These are phyloP conservation scores for Xenopus petersii DNA, from an alignment of 2,797 vertebrate species.

Conservation along the genomic window DNA sequence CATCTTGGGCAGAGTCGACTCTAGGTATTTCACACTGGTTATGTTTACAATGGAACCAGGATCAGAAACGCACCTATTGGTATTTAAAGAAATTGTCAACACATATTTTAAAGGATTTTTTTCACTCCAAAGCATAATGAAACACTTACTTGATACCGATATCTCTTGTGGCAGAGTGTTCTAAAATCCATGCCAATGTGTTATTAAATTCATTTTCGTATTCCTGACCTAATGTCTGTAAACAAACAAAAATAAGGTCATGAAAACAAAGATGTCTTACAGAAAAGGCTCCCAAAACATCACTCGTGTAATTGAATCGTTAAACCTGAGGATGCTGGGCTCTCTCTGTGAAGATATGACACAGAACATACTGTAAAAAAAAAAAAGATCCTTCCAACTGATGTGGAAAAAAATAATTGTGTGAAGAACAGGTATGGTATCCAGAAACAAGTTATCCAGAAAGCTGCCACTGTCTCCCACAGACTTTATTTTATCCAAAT, in stretches of 20 bases:
- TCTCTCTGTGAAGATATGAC: too few relatives aligned
- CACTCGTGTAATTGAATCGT: too few relatives aligned
- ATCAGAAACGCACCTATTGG: slow-evolving; percentile 75
- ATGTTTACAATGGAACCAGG: slow-evolving; percentile 69
- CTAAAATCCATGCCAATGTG: slow-evolving; percentile 87
- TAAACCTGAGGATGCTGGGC: too few relatives aligned
- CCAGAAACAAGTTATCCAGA: too few relatives aligned
- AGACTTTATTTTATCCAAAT: too few relatives aligned
- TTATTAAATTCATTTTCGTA: slow-evolving; percentile 69
- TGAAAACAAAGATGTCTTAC: too few relatives aligned
- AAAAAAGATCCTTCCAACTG: too few relatives aligned
- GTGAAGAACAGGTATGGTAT: too few relatives aligned
- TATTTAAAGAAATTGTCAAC: not conserved
- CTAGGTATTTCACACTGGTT: slow-evolving; percentile 79
- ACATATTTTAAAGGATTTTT: not conserved
- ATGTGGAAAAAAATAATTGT: too few relatives aligned
- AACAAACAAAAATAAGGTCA: slow-evolving; percentile 1
- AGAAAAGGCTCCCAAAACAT: too few relatives aligned
- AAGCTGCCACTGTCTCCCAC: too few relatives aligned
- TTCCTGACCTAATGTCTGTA: slow-evolving; percentile 68
- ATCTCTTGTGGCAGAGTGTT: slow-evolving; percentile 71
- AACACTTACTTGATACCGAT: slow-evolving; percentile 86
- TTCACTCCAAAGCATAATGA: not conserved
- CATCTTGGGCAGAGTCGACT: slow-evolving; percentile 95
- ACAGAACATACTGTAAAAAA: too few relatives aligned